These are phyloP conservation scores for Sinella curviseta DNA, from an alignment of 1,140 invertebrate species.

Conservation along the genomic window DNA sequence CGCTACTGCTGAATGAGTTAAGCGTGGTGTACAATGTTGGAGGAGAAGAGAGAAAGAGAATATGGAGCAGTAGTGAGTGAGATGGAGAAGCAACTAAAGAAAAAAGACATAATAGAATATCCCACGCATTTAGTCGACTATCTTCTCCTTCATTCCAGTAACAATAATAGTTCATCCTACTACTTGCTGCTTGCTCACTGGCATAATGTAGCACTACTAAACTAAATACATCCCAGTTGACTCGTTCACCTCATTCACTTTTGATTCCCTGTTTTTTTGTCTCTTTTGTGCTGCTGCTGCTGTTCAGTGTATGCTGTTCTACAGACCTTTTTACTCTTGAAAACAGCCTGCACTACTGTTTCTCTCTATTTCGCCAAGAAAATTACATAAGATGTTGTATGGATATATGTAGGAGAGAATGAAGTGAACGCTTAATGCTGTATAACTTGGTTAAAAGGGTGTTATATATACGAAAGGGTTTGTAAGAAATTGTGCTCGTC, in stretches of 20 bases:
- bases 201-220: not conserved
- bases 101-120: constrained; percentile 14
- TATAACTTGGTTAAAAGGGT: no score
- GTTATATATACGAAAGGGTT: no score
- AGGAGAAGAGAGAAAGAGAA: not conserved
- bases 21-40: not conserved
- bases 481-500: no score
- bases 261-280: not conserved
- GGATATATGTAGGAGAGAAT: no score
- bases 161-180: not conserved
- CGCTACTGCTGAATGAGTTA: not conserved
- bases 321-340: no score
- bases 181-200: not conserved
- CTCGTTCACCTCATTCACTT: constrained; percentile 13
- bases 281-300: no score
- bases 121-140: constrained; percentile 1
- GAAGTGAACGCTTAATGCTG: no score
- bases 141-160: not conserved
- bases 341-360: no score
- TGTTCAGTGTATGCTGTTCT: not conserved
- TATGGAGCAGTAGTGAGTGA: no score
- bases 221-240: constrained; percentile 22
- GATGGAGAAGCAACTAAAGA: not conserved
- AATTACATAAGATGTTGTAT: no score
- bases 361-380: no score